Conservation (phyloP, 2,888 invertebrate genomes). For the Macrophya alboannulata region DNA sequence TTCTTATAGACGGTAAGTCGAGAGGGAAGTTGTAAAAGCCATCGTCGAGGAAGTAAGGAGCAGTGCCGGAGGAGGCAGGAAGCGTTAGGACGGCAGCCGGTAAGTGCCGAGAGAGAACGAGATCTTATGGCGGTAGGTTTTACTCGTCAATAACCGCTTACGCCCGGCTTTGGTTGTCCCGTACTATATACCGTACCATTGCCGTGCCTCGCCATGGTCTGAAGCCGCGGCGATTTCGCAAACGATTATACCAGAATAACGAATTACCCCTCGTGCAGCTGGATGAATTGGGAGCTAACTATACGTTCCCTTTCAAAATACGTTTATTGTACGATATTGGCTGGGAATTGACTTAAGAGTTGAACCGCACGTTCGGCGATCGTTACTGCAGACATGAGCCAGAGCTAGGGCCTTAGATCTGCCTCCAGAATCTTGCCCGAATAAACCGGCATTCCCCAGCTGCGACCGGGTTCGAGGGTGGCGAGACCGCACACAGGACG, state of each 20-base stretch:
- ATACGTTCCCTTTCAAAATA: constrained; percentile 4
- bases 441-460: constrained; percentile 34
- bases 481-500: constrained; percentile 12
- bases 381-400: constrained; percentile 12
- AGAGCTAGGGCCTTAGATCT: not conserved
- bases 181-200: not conserved
- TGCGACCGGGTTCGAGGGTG: constrained; percentile 28
- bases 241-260: constrained; percentile 17
- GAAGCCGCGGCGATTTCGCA: not conserved
- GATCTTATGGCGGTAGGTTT: constrained; percentile 20
- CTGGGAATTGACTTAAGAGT: constrained; percentile 40
- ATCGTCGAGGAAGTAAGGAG: constrained; percentile 19
- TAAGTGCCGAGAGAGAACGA: constrained; percentile 49
- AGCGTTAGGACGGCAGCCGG: constrained; percentile 33
- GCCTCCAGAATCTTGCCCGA: constrained; percentile 15
- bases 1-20: constrained; percentile 25
- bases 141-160: constrained; percentile 53
- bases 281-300: not conserved
- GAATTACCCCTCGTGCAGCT: not conserved
- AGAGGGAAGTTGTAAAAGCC: constrained; percentile 44
- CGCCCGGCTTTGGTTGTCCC: constrained; percentile 15
- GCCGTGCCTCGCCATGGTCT: not conserved
- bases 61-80: constrained; percentile 9
- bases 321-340: constrained; percentile 16
- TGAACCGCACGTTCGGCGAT: constrained; percentile 13